Conservation (phyloP, 2,888 invertebrate species). For the Leptodirus hochenwartii region DNA sequence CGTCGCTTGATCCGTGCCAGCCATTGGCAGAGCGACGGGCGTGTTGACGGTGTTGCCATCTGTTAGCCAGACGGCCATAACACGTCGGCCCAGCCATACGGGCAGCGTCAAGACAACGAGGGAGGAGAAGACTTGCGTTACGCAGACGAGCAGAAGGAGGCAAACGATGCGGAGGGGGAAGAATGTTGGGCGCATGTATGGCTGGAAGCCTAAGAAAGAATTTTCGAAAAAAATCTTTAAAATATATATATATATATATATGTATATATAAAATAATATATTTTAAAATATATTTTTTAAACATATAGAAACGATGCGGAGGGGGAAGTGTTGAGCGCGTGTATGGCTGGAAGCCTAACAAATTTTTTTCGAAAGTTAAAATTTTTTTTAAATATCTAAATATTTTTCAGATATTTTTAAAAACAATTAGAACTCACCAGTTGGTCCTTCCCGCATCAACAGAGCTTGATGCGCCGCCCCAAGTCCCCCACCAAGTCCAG, state of each 20-base stretch:
- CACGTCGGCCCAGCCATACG: slow-evolving; percentile 73
- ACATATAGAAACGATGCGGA: slow-evolving; percentile 42
- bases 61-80: slow-evolving; percentile 81
- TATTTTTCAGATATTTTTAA: too few relatives aligned
- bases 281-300: too few relatives aligned
- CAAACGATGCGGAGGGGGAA: slow-evolving; percentile 52
- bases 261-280: not conserved
- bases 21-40: too few relatives aligned
- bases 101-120: slow-evolving; percentile 75
- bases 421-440: slow-evolving; percentile 21
- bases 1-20: too few relatives aligned
- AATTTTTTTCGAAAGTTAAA: too few relatives aligned
- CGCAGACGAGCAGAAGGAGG: slow-evolving; percentile 59
- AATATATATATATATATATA: slow-evolving; percentile 2
- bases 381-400: too few relatives aligned
- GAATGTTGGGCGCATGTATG: slow-evolving; percentile 71
- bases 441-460: slow-evolving; percentile 55
- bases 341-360: slow-evolving; percentile 74
- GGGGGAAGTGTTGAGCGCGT: slow-evolving; percentile 62
- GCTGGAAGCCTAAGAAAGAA: slow-evolving; percentile 61
- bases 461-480: slow-evolving; percentile 83
- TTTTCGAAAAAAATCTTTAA: too few relatives aligned
- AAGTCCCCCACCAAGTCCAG: slow-evolving; percentile 25
- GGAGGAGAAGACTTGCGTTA: slow-evolving; percentile 71
- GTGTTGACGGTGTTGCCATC: slow-evolving; percentile 32